These are phyloP conservation scores for Doris montereyensis DNA, from an alignment of 2,888 invertebrate genomes.

Conservation along the genomic window DNA sequence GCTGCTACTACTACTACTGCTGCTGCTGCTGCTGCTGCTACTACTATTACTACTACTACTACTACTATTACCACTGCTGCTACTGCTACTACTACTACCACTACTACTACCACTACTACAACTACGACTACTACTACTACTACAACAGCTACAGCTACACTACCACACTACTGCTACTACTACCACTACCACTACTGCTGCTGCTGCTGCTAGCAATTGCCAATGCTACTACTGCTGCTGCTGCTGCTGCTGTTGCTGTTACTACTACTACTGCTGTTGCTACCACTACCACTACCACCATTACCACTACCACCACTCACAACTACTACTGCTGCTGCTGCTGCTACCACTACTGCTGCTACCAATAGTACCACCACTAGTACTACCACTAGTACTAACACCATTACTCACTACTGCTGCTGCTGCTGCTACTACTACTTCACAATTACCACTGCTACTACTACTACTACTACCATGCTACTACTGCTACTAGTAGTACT, in stretches of 20 bases:
- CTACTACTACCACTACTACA: neutral
- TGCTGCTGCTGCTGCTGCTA: neutral
- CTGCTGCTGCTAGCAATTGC: neutral
- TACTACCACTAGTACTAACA: neutral
- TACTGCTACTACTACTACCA: neutral
- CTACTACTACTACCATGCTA: slow-evolving; percentile 11
- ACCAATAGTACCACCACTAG: neutral
- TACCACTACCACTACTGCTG: neutral
- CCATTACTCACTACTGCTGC: neutral
- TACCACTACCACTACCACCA: slow-evolving; percentile 9
- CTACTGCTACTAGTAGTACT: neutral
- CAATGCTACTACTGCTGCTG: neutral
- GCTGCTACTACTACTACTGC: neutral
- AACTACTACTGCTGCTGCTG: neutral
- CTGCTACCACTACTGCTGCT: slow-evolving; percentile 3
- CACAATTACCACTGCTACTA: slow-evolving; percentile 4
- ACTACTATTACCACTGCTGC: neutral
- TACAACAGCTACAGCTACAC: slow-evolving; percentile 3
- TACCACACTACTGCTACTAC: neutral
- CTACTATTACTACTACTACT: neutral
- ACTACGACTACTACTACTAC: slow-evolving; percentile 10
- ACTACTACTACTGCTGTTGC: slow-evolving; percentile 6
- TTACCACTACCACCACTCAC: neutral
- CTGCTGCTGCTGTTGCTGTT: neutral
- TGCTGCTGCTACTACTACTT: slow-evolving; percentile 5